Percentiles rank a stretch among this genome's conserved stretches.
phyloP scores from a whole-genome alignment of 2,113 vertebrate species.

The Strix aluco region DNA sequence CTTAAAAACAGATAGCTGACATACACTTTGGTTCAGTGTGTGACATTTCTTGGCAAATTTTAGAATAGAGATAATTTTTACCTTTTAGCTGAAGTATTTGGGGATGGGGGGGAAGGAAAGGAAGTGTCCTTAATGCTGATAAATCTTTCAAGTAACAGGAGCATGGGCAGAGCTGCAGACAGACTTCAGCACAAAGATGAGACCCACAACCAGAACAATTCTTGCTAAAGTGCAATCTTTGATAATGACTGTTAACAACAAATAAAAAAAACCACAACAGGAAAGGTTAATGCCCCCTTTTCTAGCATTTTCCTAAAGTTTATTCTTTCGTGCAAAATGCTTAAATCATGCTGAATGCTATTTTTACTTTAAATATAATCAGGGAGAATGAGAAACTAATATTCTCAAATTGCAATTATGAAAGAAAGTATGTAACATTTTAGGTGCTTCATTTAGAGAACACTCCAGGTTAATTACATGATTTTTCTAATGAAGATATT shows the following conservation, averaged over 20 bases:
- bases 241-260: not conserved
- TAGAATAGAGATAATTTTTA: not conserved
- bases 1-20: not conserved
- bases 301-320: not conserved
- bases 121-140: not conserved
- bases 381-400: conserved; percentile 27
- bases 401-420: conserved; percentile 38
- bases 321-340: not conserved
- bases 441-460: conserved; percentile 36
- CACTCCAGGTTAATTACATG: conserved; percentile 56
- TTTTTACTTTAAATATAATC: conserved; percentile 50
- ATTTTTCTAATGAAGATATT: conserved; percentile 68
- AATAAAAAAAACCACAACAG: not conserved
- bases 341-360: not conserved
- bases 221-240: not conserved
- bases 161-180: not conserved
- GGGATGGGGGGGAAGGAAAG: not conserved
- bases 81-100: not conserved
- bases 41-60: not conserved
- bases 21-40: not conserved
- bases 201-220: not conserved
- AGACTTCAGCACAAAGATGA: not conserved
- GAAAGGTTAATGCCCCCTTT: not conserved
- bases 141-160: not conserved
- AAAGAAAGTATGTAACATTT: conserved; percentile 11